Base-by-base conservation (phyloP, 2,888 invertebrate species). In the Eupithecia exiguata region DNA sequence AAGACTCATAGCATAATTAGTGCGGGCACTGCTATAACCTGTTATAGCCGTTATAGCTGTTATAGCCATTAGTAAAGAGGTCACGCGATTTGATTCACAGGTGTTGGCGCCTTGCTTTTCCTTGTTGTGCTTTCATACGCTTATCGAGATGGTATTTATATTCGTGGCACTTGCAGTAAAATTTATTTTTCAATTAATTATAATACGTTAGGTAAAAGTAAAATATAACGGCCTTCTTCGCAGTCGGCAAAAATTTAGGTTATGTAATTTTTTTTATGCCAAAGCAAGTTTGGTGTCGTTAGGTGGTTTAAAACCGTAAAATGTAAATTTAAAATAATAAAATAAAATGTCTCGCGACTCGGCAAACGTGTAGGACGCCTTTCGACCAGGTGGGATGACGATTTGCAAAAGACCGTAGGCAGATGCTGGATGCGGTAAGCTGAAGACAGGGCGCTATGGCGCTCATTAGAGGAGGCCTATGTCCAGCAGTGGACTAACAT, bases 1-100 rank as follows among this genome's bases (percentile, higher is more conserved):
- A 69, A 74, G 71, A 71, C 69, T 69, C 67, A 69, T 72, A 67
- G 69, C 66, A 43, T 70, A 70, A 75, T 75, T 75, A 75, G 69
- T 75, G 62, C 35, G 65, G 66, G 38, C 35, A 69, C 25, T 38
- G 40, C 63, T 65, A 65, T 65, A 65, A 65, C 63, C 30, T 40
- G 69, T 67, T 71, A 69, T 67, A 53, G 46, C 65, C 14, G 58
- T 25, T 58, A 25, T 53, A 21, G 53, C 53, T 10, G 53, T 12
- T 53, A 21, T 58, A 58, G 25, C 21, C 12, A 38, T 36, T n/a
- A 71, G 61, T 35, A 36, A 65, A 68, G 69, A 38, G 61, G 71
- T 71, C 75, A 75, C 75, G 75, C 75, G 71, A 75, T 72, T n/a
- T 35, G 68, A 43, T 40, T 66, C 40, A 40, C 21, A 38, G 66